Conservation (phyloP, 1,140 invertebrate genomes). For the Sycophila sp. region DNA sequence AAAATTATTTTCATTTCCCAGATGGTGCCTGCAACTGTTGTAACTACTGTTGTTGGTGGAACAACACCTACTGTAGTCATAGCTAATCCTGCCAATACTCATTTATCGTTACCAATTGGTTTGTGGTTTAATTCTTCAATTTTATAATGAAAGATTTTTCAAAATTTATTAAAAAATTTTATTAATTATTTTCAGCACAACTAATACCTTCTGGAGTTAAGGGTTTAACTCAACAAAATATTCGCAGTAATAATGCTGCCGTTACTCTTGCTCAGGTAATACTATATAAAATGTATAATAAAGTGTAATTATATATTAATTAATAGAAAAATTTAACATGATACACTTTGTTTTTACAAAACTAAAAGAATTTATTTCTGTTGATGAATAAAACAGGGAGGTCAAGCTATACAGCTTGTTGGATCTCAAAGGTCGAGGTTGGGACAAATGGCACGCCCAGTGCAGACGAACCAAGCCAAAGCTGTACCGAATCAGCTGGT, state of each 20-base stretch:
- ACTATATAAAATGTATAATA: background rate
- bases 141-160: background rate
- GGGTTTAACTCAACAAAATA: slow-evolving; percentile 71
- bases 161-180: background rate
- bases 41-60: slow-evolving; percentile 63
- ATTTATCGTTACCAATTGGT: slow-evolving; percentile 70
- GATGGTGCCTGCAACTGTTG: slow-evolving; percentile 62
- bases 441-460: slow-evolving; percentile 67
- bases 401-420: slow-evolving; percentile 69
- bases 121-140: slow-evolving; percentile 29
- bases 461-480: slow-evolving; percentile 66
- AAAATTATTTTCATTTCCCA: slow-evolving; percentile 32
- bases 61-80: slow-evolving; percentile 66
- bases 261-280: slow-evolving; percentile 63
- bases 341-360: background rate
- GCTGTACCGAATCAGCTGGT: slow-evolving; percentile 62
- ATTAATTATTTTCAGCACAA: slow-evolving; percentile 67
- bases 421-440: slow-evolving; percentile 70
- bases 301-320: too few relatives aligned
- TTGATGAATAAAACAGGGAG: slow-evolving; percentile 53
- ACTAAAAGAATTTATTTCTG: slow-evolving; percentile 7
- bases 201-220: slow-evolving; percentile 73
- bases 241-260: slow-evolving; percentile 64
- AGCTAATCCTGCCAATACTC: slow-evolving; percentile 67
- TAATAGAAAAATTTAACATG: too few relatives aligned